Evolutionary conservation across 2,888 invertebrate genomes (phyloP), one percentile per base, ranked within the genome.

Genomic region (Clepsis dumicolana): DNA sequence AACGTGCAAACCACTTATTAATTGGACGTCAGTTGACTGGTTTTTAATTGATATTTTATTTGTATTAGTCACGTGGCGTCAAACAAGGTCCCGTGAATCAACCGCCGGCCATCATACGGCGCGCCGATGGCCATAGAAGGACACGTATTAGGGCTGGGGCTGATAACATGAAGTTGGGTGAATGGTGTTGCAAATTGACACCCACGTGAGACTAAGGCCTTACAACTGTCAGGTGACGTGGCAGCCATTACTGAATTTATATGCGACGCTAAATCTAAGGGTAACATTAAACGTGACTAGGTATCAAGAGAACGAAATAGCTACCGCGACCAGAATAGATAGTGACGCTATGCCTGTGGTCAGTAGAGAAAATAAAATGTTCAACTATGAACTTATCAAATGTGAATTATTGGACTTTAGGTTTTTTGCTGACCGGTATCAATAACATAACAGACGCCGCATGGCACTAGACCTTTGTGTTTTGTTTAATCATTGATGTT

Each of bases 121-220:
- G 77, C 76, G 75, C 72, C 77, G 73, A 70, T 76, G 72, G 63
- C 83, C 79, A 65, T 79, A 82, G 66, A 81, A 74, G 79, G 81
- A 54, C 52, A 64, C 74, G 64, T 77, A 78, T 79, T 80, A 77
- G 77, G 76, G 77, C 80, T 77, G 74, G 64, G 66, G 74, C 62
- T 70, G 69, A 74, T 73, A 70, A 71, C 70, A 60, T 29, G 52
- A 62, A 21, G 54, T 44, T 35, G 41, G 53, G 61, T 63, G 77
- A 74, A 74, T 73, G 73, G 54, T 54, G 56, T 60, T 59, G 61
- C 53, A 32, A 63, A 38, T 56, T 25, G 62, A 27, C 68, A 52
- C 64, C 68, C 68, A 68, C 68, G 64, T 59, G 32, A 29, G 57
- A n/a, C 32, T 50, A 32, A 35, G 62, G 50, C 27, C 57, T 52